These are phyloP conservation scores for Cryptops parisi DNA, from an alignment of 2,888 invertebrate species.

Conservation along the genomic window DNA sequence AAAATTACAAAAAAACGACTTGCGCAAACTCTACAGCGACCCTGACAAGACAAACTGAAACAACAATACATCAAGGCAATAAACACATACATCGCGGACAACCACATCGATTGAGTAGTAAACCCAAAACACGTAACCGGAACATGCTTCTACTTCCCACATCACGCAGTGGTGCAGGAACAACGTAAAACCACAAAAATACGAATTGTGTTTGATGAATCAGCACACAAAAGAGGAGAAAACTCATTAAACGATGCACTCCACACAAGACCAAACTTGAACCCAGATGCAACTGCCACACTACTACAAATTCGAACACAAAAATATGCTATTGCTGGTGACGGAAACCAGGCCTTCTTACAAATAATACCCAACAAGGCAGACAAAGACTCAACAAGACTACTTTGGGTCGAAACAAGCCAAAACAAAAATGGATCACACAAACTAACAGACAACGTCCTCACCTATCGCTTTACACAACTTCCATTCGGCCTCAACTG, in stretches of 20 bases:
- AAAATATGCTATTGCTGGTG: neutral
- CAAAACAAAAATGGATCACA: neutral
- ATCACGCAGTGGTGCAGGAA: neutral
- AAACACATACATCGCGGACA: neutral
- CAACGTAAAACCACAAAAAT: neutral
- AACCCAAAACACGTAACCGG: no score
- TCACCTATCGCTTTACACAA: neutral
- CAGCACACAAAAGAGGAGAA: neutral
- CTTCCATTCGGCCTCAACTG: conserved; percentile 1
- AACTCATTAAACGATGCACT: neutral
- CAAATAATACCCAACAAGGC: neutral
- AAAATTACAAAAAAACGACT: neutral
- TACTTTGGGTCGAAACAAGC: neutral
- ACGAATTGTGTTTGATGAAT: neutral
- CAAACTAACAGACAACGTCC: neutral
- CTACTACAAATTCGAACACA: neutral
- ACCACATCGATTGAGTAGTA: neutral
- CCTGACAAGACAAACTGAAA: neutral
- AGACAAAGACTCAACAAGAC: neutral
- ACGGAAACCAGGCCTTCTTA: neutral
- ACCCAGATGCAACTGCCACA: neutral
- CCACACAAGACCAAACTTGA: neutral
- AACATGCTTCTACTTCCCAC: neutral
- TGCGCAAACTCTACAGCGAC: neutral
- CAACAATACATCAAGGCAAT: neutral